Evolutionary conservation across 2,113 vertebrate species (phyloP), one percentile per base, ranked within the genome.

Genomic region (Ariopsis seemanni): DNA sequence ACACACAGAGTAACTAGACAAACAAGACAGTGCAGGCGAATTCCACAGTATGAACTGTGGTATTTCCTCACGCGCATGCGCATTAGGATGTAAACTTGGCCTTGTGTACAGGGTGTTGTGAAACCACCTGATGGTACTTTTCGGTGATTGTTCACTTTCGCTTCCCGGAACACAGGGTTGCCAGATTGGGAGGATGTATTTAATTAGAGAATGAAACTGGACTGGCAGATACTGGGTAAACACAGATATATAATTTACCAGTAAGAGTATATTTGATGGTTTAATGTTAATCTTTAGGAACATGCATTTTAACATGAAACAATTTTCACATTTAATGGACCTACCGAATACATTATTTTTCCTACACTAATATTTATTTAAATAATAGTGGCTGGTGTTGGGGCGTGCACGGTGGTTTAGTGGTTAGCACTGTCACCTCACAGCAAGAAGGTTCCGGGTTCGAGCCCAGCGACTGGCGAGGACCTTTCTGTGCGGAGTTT

Each of bases 151-250:
- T 53, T 55, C 2, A 84, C 65, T 84, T 84, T 84, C 83, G 7
- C 8, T 84, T 84, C 83, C 52, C 52, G 5, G 57, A 72, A 34
- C 27, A 25, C n/a, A 74, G 50, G 83, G 83, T 84, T 71, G 67
- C 83, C 83, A 84, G 83, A 58, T 84, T 52, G 20, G 0, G 1
- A 27, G 9, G 7, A 52, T 17, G 1, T 67, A 7, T 10, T 1
- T 5, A 20, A 1, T 1, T 34, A 34, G 3, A 65, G 9, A 1
- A 27, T n/a, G 5, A 27, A 27, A 1, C 25, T 65, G 7, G 8
- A 27, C 63, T 17, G 27, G n/a, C 17, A 34, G 27, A n/a, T n/a
- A n/a, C 25, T 63, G 22, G 9, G 62, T 63, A 25, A 3, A 60
- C 62, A 2, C 62, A 63, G 20, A 58, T 63, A 63, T 8, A 10